Evolutionary conservation across 2,888 invertebrate genomes (phyloP), one percentile per base, ranked within the genome.

Genomic region (Iphiclides podalirius): DNA sequence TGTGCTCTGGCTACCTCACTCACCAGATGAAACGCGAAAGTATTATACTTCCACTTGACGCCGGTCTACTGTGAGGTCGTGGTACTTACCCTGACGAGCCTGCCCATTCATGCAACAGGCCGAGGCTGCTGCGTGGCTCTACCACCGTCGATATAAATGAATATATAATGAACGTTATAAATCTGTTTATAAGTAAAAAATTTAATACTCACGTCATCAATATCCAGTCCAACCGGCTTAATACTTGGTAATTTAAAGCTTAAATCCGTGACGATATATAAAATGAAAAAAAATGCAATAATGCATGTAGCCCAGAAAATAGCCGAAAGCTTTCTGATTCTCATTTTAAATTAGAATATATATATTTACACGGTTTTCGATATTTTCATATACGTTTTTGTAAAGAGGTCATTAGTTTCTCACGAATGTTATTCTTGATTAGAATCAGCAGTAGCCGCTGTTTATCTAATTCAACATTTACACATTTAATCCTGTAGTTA

Each of bases 241-340:
- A 90, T 90, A 50, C 86, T 90, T 20, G 90, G 90, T 41, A 92
- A 80, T 62, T 91, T 91, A 50, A 92, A 84, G 47, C 90, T 90
- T 43, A 92, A 76, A 70, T 93, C 93, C 52, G 92, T 91, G 58
- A 93, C 90, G 46, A 93, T 82, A 72, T 93, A 94, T 53, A 93
- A 79, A 62, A 92, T 90, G 63, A 92, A 87, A 58, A 92, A 86
- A 63, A 91, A 90, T 16, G 90, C 90, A 53, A 93, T 72, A 42
- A 93, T 82, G 58, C 91, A 84, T 39, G 90, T 86, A 38, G 91
- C 89, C 75, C 92, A 93, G 64, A 92, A 89, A 52, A 92, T 72
- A 12, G 91, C 90, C 13, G 91, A 86, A 37, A 91, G 70, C 63
- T 88, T 81, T 68, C 91, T 81, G 53, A 91, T 79, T 69, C 90